Base-by-base conservation (phyloP, 2,888 invertebrate genomes). In the Cancer borealis region DNA sequence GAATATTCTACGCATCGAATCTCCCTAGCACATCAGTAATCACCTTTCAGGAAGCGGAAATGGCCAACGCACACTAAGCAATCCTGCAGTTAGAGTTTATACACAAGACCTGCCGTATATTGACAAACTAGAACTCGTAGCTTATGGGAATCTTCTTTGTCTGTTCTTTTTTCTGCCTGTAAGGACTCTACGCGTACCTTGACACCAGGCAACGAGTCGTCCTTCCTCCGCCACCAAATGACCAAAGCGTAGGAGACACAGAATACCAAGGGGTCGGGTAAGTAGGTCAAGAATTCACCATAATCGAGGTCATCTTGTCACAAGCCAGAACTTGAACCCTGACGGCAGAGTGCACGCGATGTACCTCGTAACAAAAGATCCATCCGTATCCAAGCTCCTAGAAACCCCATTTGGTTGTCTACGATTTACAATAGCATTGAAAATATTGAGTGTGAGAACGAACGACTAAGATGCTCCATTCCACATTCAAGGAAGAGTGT, bases 271-370 rank as follows among this genome's bases (percentile, higher is more conserved):
- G 45, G 45, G 45, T 66, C 30, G 30, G 30, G 66, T 17, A 91
- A 91, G 91, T 91, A 46, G 91, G 91, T 91, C 91, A 91, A 91
- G 91, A 91, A 66, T 91, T 49, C 54, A 39, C 39, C 10, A 45
- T n/a, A 45, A 66, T 91, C 66, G 39, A 91, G 91, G 91, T 49
- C 66, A 45, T 21, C 90, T 30, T 60, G 54, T 54, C 91, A 91
- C 45, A 49, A 54, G 30, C 60, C 90, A 30, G 30, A 89, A 90
- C 54, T 54, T 8, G 30, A 47, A 39, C 60, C 30, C 39, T 54
- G 90, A 54, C 54, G 54, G 30, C 39, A 39, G 12, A 39, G n/a
- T n/a, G 90, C 39, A 60, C 90, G 90, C 90, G 60, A 39, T 54
- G 90, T 30, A 90, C 90, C 49, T 30, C 49, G 26, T 54, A 30